These are phyloP conservation scores for Mohoua ochrocephala DNA, from an alignment of 2,113 vertebrate genomes.

Conservation along the genomic window DNA sequence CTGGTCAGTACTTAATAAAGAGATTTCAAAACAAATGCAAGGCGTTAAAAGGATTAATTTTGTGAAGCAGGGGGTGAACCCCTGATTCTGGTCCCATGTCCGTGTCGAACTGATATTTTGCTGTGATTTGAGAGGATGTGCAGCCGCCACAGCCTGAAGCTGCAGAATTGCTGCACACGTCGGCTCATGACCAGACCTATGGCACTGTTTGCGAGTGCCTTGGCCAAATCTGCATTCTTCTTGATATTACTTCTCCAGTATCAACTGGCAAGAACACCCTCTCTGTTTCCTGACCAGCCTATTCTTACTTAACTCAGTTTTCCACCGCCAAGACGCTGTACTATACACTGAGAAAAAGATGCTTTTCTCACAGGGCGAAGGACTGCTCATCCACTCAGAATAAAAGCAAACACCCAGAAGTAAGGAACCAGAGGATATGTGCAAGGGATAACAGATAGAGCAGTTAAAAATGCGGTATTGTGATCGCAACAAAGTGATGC, in stretches of 20 bases:
- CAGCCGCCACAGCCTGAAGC: neutral
- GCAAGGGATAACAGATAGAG: neutral
- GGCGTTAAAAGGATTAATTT: neutral
- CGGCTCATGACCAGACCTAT: neutral
- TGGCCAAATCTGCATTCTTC: conserved; percentile 45
- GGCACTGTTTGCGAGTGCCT: neutral
- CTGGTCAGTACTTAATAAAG: neutral
- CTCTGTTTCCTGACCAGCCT: conserved; percentile 25
- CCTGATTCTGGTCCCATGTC: neutral
- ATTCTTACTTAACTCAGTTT: neutral
- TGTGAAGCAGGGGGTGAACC: neutral
- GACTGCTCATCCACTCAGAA: neutral
- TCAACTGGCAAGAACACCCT: conserved; percentile 27
- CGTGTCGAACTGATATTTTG: neutral
- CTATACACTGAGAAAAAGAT: neutral
- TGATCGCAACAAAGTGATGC: neutral
- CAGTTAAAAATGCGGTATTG: neutral
- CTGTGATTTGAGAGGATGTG: neutral
- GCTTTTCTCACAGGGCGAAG: neutral
- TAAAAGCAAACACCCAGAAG: neutral
- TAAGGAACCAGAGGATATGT: neutral
- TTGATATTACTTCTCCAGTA: conserved; percentile 23
- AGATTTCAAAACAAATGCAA: neutral
- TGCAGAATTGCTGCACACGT: neutral
- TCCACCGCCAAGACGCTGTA: neutral